phyloP scores from a whole-genome alignment of 2,113 vertebrate species.

The Gyps fulvus region DNA sequence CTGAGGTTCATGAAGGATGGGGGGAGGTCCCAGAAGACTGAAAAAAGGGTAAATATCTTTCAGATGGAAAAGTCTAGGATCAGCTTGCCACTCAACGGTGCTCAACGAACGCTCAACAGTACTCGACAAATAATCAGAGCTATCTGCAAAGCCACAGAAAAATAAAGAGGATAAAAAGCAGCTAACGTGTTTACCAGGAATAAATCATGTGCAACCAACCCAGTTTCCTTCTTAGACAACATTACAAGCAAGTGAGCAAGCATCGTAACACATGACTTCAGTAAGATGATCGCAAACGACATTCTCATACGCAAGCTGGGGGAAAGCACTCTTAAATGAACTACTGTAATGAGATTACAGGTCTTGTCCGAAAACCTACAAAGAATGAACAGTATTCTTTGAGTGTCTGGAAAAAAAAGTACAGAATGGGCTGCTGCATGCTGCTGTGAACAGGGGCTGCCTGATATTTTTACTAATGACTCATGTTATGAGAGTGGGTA shows the following conservation, averaged over 20 bases:
- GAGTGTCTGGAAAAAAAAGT: neutral
- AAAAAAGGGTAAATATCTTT: neutral
- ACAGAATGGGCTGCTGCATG: neutral
- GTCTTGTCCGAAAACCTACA: neutral
- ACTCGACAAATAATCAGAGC: neutral
- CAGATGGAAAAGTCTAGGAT: neutral
- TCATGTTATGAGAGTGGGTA: neutral
- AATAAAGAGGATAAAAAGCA: neutral
- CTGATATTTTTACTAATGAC: slow-evolving; percentile 38
- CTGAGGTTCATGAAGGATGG: neutral
- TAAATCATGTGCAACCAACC: neutral
- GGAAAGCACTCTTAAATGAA: neutral
- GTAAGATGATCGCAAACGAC: neutral
- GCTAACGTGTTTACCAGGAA: neutral
- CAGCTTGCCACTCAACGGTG: neutral
- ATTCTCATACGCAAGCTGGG: neutral
- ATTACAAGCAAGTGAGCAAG: neutral
- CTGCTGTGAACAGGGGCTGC: neutral
- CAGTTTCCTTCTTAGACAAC: neutral
- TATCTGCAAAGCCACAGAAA: neutral
- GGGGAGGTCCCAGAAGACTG: neutral
- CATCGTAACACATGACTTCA: fast-evolving
- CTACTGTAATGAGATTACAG: neutral
- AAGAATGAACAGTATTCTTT: neutral
- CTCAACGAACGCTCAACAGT: neutral